Evolutionary conservation across 2,888 invertebrate genomes (phyloP), one percentile per base, ranked within the genome.

Genomic region (Lasiommata megera): DNA sequence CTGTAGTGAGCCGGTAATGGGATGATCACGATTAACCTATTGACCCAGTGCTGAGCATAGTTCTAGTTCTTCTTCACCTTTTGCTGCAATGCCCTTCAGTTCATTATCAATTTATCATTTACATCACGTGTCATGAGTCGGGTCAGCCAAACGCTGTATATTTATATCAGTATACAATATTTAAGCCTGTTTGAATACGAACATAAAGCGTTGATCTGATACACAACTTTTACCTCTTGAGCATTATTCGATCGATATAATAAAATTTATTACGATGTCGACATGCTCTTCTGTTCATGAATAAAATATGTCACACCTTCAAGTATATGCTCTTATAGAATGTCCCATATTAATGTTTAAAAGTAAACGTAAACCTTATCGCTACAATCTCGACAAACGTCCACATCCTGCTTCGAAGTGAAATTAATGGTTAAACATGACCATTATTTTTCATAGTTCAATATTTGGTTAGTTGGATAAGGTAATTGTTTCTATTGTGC

Each of bases 341-440:
- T 38, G 16, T 47, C 51, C 36, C 44, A 54, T 29, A 37, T 40
- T 23, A 36, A 31, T 28, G 40, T 2, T 34, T 28, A 46, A 46
- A 43, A 44, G 18, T 23, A 23, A 23, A 23, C 40, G 50, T 36
- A 18, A 36, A 11, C 8, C 43, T 56, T 44, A 56, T 54, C 54
- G 37, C 11, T 34, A 51, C 55, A 28, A 62, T 61, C 63, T 64
- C 36, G 29, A 55, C 57, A 61, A 74, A 74, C 71, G 67, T 67
- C 70, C 69, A 75, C 76, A 80, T 83, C 80, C 83, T 80, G 80
- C 71, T 71, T 73, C 67, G 72, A 77, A 88, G 73, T 83, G 74
- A 79, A 80, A 82, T 83, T 82, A 87, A 88, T 86, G 82, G 75
- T 71, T 71, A 69, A 64, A 70, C 68, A 68, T 61, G 65, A 52